phyloP scores from a whole-genome alignment of 2,113 vertebrate genomes.

The Gavia stellata region DNA sequence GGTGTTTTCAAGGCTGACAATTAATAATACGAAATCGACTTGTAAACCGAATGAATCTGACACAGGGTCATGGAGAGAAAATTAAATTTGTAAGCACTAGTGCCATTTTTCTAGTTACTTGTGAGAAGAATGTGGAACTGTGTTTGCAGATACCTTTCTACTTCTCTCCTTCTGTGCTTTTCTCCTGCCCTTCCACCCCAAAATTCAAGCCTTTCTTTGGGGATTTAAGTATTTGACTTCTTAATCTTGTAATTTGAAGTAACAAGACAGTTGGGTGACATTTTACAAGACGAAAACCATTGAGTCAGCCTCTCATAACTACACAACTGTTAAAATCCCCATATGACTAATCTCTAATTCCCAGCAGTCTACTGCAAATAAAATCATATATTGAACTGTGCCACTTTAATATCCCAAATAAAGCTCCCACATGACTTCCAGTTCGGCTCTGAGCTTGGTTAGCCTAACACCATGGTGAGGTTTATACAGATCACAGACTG shows the following conservation, averaged over 20 bases:
- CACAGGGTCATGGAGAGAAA: slow-evolving; percentile 47
- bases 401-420: slow-evolving; percentile 48
- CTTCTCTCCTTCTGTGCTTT: neutral
- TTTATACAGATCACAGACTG: neutral
- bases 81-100: slow-evolving; percentile 46
- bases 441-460: slow-evolving; percentile 1
- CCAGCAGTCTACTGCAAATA: slow-evolving; percentile 58
- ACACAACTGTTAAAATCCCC: slow-evolving; percentile 59
- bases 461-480: neutral
- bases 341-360: slow-evolving; percentile 67
- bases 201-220: neutral
- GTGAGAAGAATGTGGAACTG: neutral
- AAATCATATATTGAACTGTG: slow-evolving; percentile 56
- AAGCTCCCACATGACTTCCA: slow-evolving; percentile 17
- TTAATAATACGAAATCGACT: slow-evolving; percentile 45
- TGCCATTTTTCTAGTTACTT: slow-evolving; percentile 35
- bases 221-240: slow-evolving; percentile 28
- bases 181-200: neutral
- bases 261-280: slow-evolving; percentile 63
- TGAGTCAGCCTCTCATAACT: slow-evolving; percentile 59
- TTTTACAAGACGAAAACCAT: slow-evolving; percentile 57
- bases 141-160: neutral
- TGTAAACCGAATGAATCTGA: slow-evolving; percentile 42
- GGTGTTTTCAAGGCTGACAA: slow-evolving; percentile 33
- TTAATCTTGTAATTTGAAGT: slow-evolving; percentile 57